These are phyloP conservation scores for Coccyzus lansbergi DNA, from an alignment of 2,797 vertebrate species.

Conservation along the genomic window DNA sequence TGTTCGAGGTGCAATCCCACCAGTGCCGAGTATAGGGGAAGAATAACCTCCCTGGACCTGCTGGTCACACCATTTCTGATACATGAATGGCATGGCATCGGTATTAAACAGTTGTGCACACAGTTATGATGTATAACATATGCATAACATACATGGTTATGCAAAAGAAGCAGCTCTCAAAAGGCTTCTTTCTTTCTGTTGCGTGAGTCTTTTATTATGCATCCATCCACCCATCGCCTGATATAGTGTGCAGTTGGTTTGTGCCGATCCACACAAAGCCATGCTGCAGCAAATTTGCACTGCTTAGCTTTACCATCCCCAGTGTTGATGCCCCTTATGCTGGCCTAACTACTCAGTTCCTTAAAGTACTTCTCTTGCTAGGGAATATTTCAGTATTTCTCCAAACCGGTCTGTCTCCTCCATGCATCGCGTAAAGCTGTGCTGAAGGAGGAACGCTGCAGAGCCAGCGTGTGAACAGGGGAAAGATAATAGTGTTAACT, in stretches of 20 bases:
- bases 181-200: conserved; percentile 7
- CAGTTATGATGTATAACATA: neutral
- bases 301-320: neutral
- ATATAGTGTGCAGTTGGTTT: neutral
- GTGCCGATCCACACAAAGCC: rapidly evolving
- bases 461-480: neutral
- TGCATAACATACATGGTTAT: neutral
- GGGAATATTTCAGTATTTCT: neutral
- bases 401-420: neutral
- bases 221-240: neutral
- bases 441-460: neutral
- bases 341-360: neutral
- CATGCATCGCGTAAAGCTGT: neutral
- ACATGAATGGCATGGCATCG: neutral
- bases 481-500: neutral
- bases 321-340: neutral
- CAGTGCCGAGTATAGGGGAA: too few relatives aligned
- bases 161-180: conserved; percentile 9
- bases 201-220: neutral
- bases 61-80: too few relatives aligned
- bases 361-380: neutral
- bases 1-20: too few relatives aligned
- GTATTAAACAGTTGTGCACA: neutral
- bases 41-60: too few relatives aligned
- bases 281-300: neutral